Evolutionary conservation across 2,113 vertebrate genomes (phyloP).

Genomic region (Anser cygnoides): DNA sequence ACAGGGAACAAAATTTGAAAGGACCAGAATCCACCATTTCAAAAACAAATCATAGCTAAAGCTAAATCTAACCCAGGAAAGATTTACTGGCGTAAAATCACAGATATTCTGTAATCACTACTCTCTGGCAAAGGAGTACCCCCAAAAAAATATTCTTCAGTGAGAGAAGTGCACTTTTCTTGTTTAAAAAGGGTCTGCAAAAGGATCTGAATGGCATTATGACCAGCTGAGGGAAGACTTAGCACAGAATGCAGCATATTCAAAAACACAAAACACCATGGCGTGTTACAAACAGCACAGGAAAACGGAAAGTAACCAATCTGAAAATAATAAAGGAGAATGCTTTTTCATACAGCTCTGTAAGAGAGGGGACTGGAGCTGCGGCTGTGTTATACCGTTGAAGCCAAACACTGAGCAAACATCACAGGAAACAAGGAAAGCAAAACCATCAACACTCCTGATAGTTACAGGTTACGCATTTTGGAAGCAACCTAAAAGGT

Average conservation of each 20-base stretch:
- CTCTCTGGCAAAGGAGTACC: not conserved
- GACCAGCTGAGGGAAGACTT: not conserved
- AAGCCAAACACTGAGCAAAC: not conserved
- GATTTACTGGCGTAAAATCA: not conserved
- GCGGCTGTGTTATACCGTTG: rapidly evolving
- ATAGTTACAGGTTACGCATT: not conserved
- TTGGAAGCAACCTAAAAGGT: not conserved
- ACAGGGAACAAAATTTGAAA: conserved; percentile 8
- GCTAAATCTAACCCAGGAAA: conserved; percentile 15
- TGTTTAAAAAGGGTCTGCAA: not conserved
- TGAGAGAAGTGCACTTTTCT: not conserved
- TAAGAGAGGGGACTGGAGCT: not conserved
- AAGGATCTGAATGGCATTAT: not conserved
- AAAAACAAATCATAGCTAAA: conserved; percentile 42
- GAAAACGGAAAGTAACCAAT: not conserved
- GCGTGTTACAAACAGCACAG: not conserved
- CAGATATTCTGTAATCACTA: not conserved
- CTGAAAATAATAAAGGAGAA: not conserved
- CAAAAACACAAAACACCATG: not conserved
- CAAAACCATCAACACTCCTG: not conserved
- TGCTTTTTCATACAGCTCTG: not conserved
- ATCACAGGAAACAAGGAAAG: not conserved
- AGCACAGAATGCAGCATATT: conserved; percentile 10
- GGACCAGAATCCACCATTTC: conserved; percentile 34
- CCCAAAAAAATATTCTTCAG: not conserved